Evolutionary conservation across 2,888 invertebrate genomes (phyloP).

Genomic region (Cenopis cana): DNA sequence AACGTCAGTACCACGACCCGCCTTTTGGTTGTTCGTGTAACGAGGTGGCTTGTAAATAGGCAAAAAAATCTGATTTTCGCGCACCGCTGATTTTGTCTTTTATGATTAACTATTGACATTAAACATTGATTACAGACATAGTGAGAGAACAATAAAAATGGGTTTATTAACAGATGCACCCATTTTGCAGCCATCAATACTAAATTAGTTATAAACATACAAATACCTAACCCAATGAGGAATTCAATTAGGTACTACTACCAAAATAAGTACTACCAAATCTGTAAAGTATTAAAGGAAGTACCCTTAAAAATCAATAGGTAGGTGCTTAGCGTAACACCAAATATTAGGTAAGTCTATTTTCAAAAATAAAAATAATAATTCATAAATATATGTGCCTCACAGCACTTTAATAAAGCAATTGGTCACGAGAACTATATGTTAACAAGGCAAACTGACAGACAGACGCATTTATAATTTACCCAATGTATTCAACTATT

Average conservation of each 20-base stretch:
- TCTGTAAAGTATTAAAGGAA: no score
- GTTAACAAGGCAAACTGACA: neutral
- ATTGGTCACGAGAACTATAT: neutral
- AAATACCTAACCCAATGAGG: no score
- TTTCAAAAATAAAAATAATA: no score
- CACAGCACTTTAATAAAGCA: neutral
- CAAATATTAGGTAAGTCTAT: no score
- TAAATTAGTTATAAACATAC: no score
- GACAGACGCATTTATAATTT: neutral
- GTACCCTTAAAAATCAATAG: no score
- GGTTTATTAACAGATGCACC: no score
- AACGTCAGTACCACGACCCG: constrained; percentile 54
- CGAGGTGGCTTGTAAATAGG: constrained; percentile 40
- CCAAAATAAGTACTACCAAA: no score
- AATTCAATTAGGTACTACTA: no score
- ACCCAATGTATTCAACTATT: neutral
- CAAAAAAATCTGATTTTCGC: constrained; percentile 3
- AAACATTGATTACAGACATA: neutral
- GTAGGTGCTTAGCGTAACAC: no score
- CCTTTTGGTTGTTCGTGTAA: constrained; percentile 53
- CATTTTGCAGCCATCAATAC: neutral
- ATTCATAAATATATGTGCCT: neutral
- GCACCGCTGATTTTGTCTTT: neutral
- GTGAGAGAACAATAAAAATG: neutral
- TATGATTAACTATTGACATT: neutral